phyloP scores from a whole-genome alignment of 2,113 vertebrate genomes.

The Rhea pennata region DNA sequence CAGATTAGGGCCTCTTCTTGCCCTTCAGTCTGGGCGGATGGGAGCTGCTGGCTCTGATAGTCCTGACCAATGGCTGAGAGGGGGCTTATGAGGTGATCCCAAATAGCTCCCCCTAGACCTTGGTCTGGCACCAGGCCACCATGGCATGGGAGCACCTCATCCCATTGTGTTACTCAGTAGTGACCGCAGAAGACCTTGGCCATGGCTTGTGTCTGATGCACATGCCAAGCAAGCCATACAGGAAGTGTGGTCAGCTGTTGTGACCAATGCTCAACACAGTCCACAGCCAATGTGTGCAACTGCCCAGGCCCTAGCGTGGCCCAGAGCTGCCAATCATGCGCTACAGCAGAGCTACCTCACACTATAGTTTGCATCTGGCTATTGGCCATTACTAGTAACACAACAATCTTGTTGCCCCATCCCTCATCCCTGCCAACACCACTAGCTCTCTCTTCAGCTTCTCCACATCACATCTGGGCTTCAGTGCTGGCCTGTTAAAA shows the following conservation, averaged over 20 bases:
- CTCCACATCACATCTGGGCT: background rate
- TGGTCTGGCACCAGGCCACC: background rate
- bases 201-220: background rate
- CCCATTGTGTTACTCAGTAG: background rate
- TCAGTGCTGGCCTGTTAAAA: background rate
- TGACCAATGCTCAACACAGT: background rate
- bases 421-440: background rate
- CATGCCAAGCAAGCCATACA: background rate
- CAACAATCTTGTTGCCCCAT: background rate
- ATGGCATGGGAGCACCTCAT: background rate
- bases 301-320: background rate
- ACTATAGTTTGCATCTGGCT: background rate
- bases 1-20: background rate
- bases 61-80: background rate
- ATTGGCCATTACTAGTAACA: background rate
- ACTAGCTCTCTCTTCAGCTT: background rate
- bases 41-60: background rate
- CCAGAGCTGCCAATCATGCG: accelerated
- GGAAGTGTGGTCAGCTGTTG: background rate
- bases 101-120: background rate
- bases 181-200: background rate
- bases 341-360: background rate
- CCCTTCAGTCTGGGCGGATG: background rate
- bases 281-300: background rate
- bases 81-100: background rate